Conservation (phyloP, 2,113 vertebrate genomes). For the Connochaetes taurinus region DNA sequence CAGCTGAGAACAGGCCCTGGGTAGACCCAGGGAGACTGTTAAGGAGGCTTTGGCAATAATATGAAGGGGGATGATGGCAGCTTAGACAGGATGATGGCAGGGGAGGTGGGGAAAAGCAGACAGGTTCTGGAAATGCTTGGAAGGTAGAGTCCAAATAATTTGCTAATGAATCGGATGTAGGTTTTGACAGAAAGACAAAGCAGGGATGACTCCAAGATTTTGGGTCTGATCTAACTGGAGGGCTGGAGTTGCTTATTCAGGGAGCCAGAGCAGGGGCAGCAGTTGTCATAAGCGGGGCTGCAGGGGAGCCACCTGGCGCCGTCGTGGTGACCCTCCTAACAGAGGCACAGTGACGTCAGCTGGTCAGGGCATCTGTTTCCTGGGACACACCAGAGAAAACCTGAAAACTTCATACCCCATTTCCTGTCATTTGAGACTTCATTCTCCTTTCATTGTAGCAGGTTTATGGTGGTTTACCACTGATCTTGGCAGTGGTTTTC, state of each 20-base stretch:
- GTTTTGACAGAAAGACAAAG: not conserved
- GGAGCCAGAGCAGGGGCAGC: not conserved
- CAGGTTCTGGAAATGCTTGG: not conserved
- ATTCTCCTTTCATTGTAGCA: not conserved
- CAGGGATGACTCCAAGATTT: not conserved
- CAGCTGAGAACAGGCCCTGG: not conserved
- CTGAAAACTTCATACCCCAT: not conserved
- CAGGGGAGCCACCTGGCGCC: no score
- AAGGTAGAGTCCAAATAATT: not conserved
- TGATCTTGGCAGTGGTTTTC: not conserved
- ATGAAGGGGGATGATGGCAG: not conserved
- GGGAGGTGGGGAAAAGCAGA: not conserved
- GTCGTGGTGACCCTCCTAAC: not conserved
- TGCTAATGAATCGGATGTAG: not conserved
- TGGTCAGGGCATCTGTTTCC: not conserved
- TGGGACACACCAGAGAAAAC: not conserved
- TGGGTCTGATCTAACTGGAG: not conserved
- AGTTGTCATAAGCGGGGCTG: not conserved
- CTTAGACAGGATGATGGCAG: not conserved
- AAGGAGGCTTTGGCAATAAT: not conserved
- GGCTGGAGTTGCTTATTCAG: not conserved
- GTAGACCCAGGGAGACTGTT: not conserved
- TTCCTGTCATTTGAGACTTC: not conserved
- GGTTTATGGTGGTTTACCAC: not conserved
- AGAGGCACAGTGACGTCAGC: accelerated